A percentile compares a stretch with the other conserved stretches of the same genome.
phyloP scores from a whole-genome alignment of 2,113 vertebrate species.

The Cephalophus harveyi region DNA sequence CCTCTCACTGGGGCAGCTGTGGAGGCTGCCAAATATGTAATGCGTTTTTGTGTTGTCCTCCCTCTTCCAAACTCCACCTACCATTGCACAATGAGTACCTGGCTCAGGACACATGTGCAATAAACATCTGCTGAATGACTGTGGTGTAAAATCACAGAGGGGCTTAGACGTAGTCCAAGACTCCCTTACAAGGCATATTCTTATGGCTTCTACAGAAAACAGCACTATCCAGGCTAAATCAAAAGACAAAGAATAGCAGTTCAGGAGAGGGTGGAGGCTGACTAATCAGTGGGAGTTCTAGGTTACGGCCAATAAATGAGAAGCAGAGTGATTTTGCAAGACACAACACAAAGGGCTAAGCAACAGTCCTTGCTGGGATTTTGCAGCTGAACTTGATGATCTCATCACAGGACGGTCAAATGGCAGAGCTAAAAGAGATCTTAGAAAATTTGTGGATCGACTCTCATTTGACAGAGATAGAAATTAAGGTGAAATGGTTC shows the following conservation, averaged over 20 bases:
- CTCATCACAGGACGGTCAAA: slow-evolving; percentile 11
- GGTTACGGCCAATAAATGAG: not conserved
- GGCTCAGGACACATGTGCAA: not conserved
- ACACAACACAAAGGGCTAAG: not conserved
- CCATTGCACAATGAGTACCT: not conserved
- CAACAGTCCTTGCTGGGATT: not conserved
- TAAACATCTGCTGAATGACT: not conserved
- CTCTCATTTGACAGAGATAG: slow-evolving; percentile 2
- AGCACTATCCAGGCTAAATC: not conserved
- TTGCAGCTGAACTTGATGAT: slow-evolving; percentile 4
- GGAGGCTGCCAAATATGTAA: not conserved
- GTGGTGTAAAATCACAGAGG: not conserved
- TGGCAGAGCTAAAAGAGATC: not conserved
- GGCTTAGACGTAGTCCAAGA: not conserved
- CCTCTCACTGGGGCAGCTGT: not conserved
- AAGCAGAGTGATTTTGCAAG: slow-evolving; percentile 29
- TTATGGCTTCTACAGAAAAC: not conserved
- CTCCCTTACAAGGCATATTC: not conserved
- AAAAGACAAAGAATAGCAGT: slow-evolving; percentile 6
- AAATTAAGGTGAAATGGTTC: slow-evolving; percentile 1
- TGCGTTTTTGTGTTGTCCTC: not conserved
- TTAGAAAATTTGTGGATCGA: not conserved
- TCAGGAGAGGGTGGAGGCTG: not conserved
- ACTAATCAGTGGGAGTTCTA: not conserved
- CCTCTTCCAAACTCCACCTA: not conserved